These are phyloP conservation scores for Pollimyrus isidori DNA, from an alignment of 2,113 vertebrate species.

Conservation along the genomic window DNA sequence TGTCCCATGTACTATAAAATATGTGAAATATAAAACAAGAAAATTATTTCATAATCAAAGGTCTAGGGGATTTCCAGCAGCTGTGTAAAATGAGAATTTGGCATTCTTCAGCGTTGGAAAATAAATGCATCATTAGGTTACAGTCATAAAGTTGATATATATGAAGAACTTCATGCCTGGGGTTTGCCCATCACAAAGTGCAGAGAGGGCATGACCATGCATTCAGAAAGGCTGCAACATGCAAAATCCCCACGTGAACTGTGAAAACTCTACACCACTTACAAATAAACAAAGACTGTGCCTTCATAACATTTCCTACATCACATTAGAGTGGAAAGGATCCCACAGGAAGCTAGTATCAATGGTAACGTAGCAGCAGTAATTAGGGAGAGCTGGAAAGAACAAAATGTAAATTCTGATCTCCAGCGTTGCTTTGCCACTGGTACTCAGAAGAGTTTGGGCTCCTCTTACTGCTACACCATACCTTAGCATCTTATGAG, in stretches of 20 bases:
- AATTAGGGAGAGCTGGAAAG: background rate
- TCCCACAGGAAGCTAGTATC: background rate
- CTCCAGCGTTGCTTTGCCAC: background rate
- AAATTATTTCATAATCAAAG: background rate
- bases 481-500: background rate
- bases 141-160: constrained; percentile 6
- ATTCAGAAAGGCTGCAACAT: background rate
- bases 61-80: background rate
- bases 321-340: background rate
- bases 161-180: background rate
- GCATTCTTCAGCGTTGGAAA: background rate
- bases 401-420: background rate
- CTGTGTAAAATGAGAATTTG: background rate
- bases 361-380: background rate
- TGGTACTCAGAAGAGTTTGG: background rate
- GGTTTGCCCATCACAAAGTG: background rate
- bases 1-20: background rate
- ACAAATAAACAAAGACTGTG: background rate
- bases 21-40: background rate
- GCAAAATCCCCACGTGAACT: background rate
- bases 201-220: background rate
- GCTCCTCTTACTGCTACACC: background rate
- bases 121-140: constrained; percentile 6
- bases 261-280: background rate
- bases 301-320: background rate